Conservation (phyloP, 2,797 vertebrate species). For the Sphenopsis melanotis region DNA sequence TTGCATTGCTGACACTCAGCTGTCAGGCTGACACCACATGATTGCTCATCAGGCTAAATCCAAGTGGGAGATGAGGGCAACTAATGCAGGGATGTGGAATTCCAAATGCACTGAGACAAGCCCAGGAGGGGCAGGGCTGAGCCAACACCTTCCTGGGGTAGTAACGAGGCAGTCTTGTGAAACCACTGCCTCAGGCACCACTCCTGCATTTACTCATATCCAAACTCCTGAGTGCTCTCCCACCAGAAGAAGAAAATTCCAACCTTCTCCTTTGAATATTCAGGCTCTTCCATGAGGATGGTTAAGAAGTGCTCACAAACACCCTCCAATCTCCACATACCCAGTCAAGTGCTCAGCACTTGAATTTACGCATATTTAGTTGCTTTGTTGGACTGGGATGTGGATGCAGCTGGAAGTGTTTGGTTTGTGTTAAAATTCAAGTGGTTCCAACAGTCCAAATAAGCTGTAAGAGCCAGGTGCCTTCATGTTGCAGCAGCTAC, state of each 20-base stretch:
- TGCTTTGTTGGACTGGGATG: neutral
- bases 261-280: neutral
- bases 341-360: neutral
- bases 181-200: neutral
- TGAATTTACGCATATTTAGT: fast-evolving
- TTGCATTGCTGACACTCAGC: neutral
- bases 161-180: neutral
- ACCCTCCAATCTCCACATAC: neutral
- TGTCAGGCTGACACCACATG: neutral
- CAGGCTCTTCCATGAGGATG: neutral
- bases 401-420: neutral
- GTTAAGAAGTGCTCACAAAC: neutral
- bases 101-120: neutral
- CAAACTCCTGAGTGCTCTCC: neutral
- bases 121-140: neutral
- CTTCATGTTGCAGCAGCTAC: neutral
- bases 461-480: neutral
- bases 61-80: neutral
- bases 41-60: neutral
- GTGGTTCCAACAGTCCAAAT: neutral
- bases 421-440: neutral
- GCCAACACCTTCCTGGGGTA: neutral
- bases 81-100: neutral
- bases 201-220: neutral
- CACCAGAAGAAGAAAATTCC: neutral